Base-by-base conservation (phyloP, 2,888 invertebrate species). In the Heliconius aoede region DNA sequence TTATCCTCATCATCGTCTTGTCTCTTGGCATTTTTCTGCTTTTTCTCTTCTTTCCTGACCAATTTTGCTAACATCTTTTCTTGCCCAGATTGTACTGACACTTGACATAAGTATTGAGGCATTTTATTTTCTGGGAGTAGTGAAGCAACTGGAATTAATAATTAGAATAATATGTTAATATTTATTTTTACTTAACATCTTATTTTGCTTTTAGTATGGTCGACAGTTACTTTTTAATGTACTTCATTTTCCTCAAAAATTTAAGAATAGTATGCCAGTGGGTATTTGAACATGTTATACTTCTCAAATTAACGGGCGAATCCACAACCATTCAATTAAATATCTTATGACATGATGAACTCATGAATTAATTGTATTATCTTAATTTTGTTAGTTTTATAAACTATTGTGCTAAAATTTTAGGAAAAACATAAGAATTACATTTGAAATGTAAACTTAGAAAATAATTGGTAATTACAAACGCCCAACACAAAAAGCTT, bases 41-140 rank as follows among this genome's bases (percentile, higher is more conserved):
- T 97, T 89, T 98, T 98, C 87, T 98, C 98, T 87, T 98, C 97
- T 88, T 97, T 98, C 9, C 98, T 95, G 26, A 96, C 95, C 79
- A 96, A 95, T 86, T 98, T 98, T 13, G 95, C 94, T 21, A 97
- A 86, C 80, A 96, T 95, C 85, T 97, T 97, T 88, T 99, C 98
- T 83, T 97, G 96, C 82, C 97, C 97, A 0, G 98, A 98, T 86
- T 97, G 96, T 0, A 98, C 97, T 24, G 96, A 97, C 3, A 99
- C 97, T 89, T 98, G 97, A 81, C 96, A 96, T 4, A 97, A 95
- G 81, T 97, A 96, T 21, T 96, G 95, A 0, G 97, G 97, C 85
- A 94, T 92, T 87, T 93, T 94, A 81, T 91, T 93, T 74, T 93
- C 93, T 0, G 92, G 92, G 0, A 91, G 85, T 24, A 86, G 84